phyloP scores from a whole-genome alignment of 2,113 vertebrate genomes.

The Mobula hypostoma region DNA sequence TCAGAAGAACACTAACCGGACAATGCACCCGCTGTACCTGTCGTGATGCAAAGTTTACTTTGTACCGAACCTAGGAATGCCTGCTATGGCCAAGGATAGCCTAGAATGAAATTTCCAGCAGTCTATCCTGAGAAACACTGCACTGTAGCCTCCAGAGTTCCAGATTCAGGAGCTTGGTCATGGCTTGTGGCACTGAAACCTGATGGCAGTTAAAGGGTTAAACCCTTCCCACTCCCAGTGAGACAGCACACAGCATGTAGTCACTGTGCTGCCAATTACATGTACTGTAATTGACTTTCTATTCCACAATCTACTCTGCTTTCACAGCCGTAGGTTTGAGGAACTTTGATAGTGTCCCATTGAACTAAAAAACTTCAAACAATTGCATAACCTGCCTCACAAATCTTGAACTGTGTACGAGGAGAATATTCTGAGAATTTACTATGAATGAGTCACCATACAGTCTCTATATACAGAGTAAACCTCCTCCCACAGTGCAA shows the following conservation, averaged over 20 bases:
- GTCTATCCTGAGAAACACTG: background rate
- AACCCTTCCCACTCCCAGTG: background rate
- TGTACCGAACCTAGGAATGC: background rate
- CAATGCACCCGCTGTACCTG: too few relatives aligned
- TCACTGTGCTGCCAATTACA: background rate
- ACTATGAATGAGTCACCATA: background rate
- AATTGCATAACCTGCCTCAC: background rate
- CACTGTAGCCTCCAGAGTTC: background rate
- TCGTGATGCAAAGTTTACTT: too few relatives aligned
- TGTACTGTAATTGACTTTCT: background rate
- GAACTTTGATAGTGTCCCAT: background rate
- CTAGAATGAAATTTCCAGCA: background rate
- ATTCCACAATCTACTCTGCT: background rate
- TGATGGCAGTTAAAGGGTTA: constrained; percentile 14
- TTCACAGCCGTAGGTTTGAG: background rate
- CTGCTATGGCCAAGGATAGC: background rate
- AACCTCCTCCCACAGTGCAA: background rate
- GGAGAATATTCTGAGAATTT: background rate
- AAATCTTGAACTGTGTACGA: background rate
- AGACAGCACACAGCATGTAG: background rate
- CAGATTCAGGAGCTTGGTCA: background rate
- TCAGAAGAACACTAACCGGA: too few relatives aligned
- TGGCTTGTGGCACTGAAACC: background rate
- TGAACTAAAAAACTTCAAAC: background rate
- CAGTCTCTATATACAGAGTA: background rate